Conservation (phyloP, 92 coral and sea anemone genomes). For the Muricea muricata region DNA sequence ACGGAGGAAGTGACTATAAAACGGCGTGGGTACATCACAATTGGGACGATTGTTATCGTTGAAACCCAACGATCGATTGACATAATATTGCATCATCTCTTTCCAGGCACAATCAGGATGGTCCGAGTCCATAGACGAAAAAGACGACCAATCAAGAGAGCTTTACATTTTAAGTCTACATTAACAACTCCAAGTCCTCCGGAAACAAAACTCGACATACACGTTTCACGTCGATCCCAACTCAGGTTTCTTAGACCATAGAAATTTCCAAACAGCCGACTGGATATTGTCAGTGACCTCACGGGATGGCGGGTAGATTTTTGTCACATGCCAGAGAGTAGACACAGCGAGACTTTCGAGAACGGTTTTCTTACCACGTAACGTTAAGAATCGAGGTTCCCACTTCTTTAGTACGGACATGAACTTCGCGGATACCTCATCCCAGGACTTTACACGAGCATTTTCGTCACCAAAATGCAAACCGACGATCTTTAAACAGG, state of each 20-base stretch:
- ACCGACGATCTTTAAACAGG: constrained; percentile 28
- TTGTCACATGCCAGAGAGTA: constrained; percentile 43
- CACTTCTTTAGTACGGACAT: constrained; percentile 14
- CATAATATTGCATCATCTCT: not conserved
- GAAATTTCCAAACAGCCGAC: not conserved
- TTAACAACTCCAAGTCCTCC: not conserved
- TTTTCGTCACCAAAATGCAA: not conserved
- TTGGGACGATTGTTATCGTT: not conserved
- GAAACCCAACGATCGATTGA: not conserved
- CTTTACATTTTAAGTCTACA: not conserved
- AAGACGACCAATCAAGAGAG: not conserved
- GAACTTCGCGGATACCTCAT: not conserved
- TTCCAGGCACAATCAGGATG: not conserved
- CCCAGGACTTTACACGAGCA: not conserved
- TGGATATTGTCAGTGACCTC: not conserved
- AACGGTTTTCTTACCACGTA: constrained; percentile 43
- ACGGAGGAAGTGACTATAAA: not conserved
- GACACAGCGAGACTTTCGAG: constrained; percentile 37
- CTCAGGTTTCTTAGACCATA: constrained; percentile 24
- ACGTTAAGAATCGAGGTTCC: constrained; percentile 45
- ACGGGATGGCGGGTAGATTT: constrained; percentile 15
- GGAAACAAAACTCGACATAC: not conserved
- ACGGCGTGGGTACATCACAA: not conserved
- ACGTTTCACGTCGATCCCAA: not conserved
- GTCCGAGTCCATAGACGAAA: not conserved